Base-by-base conservation (phyloP, 1,140 invertebrate species). In the Papilio aristodemus region DNA sequence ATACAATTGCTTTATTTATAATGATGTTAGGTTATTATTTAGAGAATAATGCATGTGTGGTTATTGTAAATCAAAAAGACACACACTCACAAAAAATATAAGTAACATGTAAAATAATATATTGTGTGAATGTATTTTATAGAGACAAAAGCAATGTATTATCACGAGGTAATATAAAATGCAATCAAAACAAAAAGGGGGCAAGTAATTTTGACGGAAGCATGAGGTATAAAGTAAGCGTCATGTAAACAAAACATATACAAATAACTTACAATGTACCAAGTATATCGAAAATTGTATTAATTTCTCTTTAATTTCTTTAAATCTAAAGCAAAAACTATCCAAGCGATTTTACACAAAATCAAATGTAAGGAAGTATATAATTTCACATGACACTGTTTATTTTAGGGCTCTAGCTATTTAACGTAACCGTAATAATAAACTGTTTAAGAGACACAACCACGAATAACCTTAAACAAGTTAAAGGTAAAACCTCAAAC, bases 351-450 rank as follows among this genome's bases (percentile, higher is more conserved):
- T 39, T 62, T 22, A 60, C 7, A 37, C 32, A 60, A 60, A 38
- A 59, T 11, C 32, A 19, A 59, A 60, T 37, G 58, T 60, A 37
- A 19, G 19, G 17, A 54, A 54, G 38, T 46, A 64, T 41, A 54
- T 41, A 62, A 70, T 57, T 69, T 36, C 71, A 71, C 69, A 68
- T 72, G 73, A 74, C 73, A 72, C 70, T 74, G 68, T 63, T 70
- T 38, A 62, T 67, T 38, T 38, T 37, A 38, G 36, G 66, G 46
- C 22, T 54, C 17, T 22, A 54, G 46, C 46, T 54, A 25, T 54
- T 22, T 54, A 54, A 54, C 46, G 46, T 54, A 54, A 46, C 17
- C 43, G 43, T 46, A 19, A 46, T 46, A 46, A 46, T 46, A 19
- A 46, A 46, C 43, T 19, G 43, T n/a, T 11, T 54, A 54, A 19